Base-by-base conservation (phyloP, 2,113 vertebrate genomes). In the Nothobranchius furzeri region DNA sequence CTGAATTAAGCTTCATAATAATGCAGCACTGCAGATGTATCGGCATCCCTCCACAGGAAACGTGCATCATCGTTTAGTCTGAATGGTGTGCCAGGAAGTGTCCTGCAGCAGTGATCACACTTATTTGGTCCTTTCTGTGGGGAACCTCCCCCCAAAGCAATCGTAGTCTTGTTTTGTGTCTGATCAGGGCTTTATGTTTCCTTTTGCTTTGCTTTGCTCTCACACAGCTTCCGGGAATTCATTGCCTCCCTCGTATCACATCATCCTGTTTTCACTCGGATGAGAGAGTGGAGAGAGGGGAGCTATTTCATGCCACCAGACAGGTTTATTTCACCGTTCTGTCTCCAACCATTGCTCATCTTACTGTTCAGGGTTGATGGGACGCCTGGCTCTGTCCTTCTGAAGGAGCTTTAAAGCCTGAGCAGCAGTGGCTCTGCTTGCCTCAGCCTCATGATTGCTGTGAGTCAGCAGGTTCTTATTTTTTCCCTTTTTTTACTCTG, bases 381-480 rank as follows among this genome's bases (percentile, higher is more conserved):
- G 64, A 74, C 63, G 56, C 68, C 52, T 73, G 49, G 64, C 56
- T 79, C 68, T 85, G 84, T 80, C 85, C 83, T 90, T 90, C 70
- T 86, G 80, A 84, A 85, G 83, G 75, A 85, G 84, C 60, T 64
- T 53, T 75, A 36, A 55, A 71, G 63, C 69, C 55, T 4, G 53
- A 73, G 78, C 64, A 57, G 76, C 76, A 49, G 70, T 59, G 51
- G 73, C 82, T 76, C 72, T 54, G 78, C 60, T n/a, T 12, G 51
- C 66, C 76, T 67, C 60, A 56, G 65, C 76, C 68, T 60, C 51
- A 83, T 83, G 77, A 84, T 85, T 81, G 66, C 78, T 84, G 71
- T 93, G 91, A 92, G 83, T 92, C 92, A 93, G 91, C 92, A 91
- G 63, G 67, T 87, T 86, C 49, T 64, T 30, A 25, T 64, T 56